Conservation (phyloP, 2,113 vertebrate species). For the Chascanopsetta lugubris region DNA sequence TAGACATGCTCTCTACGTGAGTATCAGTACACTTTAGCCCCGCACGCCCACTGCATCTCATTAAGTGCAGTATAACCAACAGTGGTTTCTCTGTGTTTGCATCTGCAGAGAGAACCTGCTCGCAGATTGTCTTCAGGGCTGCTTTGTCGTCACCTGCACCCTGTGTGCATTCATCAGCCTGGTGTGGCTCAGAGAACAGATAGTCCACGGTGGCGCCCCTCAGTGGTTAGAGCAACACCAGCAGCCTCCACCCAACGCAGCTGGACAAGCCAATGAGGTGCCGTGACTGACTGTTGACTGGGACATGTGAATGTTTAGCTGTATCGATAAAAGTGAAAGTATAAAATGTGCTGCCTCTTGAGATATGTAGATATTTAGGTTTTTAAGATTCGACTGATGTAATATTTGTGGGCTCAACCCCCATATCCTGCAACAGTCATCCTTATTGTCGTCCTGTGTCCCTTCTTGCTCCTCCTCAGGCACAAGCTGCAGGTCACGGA, state of each 20-base stretch:
- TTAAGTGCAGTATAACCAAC: not conserved
- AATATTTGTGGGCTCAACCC: too few relatives aligned
- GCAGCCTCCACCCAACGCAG: slow-evolving; percentile 86
- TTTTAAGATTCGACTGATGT: too few relatives aligned
- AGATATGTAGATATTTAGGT: too few relatives aligned
- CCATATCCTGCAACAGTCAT: too few relatives aligned
- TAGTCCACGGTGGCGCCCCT: slow-evolving; percentile 95
- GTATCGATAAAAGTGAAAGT: too few relatives aligned
- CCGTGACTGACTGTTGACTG: not conserved
- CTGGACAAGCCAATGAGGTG: slow-evolving; percentile 93
- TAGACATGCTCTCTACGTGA: slow-evolving; percentile 99
- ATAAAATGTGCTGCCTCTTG: too few relatives aligned
- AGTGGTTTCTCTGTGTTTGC: not conserved
- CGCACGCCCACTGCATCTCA: not conserved
- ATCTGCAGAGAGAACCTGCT: slow-evolving; percentile 93
- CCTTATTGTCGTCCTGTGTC: too few relatives aligned
- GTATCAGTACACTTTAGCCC: slow-evolving; percentile 42
- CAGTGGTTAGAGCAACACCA: slow-evolving; percentile 97
- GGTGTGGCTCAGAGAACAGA: slow-evolving; percentile 98
- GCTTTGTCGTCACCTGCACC: slow-evolving; percentile 97
- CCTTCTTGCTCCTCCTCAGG: slow-evolving; percentile 31
- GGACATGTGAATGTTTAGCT: too few relatives aligned
- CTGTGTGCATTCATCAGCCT: slow-evolving; percentile 98
- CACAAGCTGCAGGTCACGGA: slow-evolving; percentile 83
- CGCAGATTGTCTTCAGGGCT: slow-evolving; percentile 97